Conservation (phyloP, 2,113 vertebrate species). For the Corvus hawaiiensis region DNA sequence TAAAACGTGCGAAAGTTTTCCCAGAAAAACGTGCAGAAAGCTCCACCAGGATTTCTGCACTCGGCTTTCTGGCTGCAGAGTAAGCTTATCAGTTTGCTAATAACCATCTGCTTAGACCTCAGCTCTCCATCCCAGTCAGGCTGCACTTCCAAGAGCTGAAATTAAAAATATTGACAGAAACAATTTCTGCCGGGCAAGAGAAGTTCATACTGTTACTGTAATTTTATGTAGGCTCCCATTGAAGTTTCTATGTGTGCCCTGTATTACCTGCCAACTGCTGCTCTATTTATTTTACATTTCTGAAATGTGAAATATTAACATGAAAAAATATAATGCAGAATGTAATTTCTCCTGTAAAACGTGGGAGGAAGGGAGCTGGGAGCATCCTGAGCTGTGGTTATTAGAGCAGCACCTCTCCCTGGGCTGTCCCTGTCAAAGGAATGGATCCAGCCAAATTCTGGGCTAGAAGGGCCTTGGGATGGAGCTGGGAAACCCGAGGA, state of each 20-base stretch:
- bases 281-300: neutral
- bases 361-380: neutral
- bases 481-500: neutral
- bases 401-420: neutral
- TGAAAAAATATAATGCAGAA: neutral
- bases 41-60: neutral
- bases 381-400: neutral
- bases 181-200: constrained; percentile 32
- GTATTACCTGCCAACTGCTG: neutral
- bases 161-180: constrained; percentile 53
- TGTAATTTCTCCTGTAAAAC: neutral
- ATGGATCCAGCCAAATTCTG: neutral
- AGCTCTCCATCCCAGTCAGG: neutral
- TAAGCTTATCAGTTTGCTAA: neutral
- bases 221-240: neutral
- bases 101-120: constrained; percentile 9
- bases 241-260: neutral
- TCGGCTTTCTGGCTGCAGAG: neutral
- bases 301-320: neutral
- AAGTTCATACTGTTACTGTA: neutral
- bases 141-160: neutral
- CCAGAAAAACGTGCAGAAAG: neutral
- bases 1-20: neutral
- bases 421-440: neutral
- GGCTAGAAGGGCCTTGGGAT: neutral